Conservation (phyloP, 2,797 vertebrate species). For the Cryptoblepharus egeriae region DNA sequence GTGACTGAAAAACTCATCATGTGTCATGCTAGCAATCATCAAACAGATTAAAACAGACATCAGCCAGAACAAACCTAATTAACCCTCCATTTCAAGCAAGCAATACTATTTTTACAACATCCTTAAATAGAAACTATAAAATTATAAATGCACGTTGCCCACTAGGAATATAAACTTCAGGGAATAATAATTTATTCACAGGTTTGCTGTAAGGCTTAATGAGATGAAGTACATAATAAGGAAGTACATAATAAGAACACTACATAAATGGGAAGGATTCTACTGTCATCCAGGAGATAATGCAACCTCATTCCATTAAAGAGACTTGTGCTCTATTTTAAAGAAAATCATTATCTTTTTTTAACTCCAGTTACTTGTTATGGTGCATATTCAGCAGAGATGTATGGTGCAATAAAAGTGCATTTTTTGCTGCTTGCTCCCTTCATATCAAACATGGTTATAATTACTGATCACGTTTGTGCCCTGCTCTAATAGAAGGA, state of each 20-base stretch:
- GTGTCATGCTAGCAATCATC: background rate
- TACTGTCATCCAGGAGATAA: background rate
- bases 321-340: background rate
- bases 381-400: background rate
- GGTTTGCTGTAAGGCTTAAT: background rate
- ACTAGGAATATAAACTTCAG: constrained; percentile 3
- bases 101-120: constrained; percentile 14
- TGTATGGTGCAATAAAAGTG: background rate
- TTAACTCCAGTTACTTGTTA: background rate
- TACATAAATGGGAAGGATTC: background rate
- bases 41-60: background rate
- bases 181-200: constrained; percentile 7
- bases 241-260: background rate
- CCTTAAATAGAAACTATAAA: constrained; percentile 21
- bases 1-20: background rate
- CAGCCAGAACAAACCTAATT: background rate
- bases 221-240: background rate
- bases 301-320: background rate
- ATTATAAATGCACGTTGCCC: background rate
- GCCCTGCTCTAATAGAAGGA: background rate
- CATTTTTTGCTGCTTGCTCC: background rate
- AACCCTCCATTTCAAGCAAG: background rate
- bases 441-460: background rate
- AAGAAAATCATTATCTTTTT: background rate
- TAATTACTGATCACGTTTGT: background rate